phyloP scores from a whole-genome alignment of 1,140 invertebrate species.

The Drosophila melanogaster region DNA sequence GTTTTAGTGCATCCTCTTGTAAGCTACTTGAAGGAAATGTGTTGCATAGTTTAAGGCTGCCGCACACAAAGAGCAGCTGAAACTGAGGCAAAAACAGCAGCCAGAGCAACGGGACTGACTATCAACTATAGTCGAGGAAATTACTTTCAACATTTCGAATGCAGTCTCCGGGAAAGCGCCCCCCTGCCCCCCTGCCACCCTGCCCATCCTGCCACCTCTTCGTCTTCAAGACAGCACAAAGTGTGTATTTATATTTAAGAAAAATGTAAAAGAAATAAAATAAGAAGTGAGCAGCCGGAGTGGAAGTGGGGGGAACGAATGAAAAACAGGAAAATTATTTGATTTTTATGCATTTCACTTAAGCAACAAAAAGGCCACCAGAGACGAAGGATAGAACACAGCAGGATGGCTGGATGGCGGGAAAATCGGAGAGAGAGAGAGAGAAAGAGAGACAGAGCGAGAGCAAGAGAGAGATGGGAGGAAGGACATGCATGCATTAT shows the following conservation, averaged over 20 bases:
- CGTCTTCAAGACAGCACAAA: conserved; percentile 38
- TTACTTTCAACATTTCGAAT: conserved; percentile 81
- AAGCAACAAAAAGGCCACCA: conserved; percentile 65
- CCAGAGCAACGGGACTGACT: conserved; percentile 51
- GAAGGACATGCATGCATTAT: conserved; percentile 69
- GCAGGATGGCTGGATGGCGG: background rate
- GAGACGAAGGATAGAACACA: conserved; percentile 17
- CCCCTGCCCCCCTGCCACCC: too few relatives aligned
- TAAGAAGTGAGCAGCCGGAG: conserved; percentile 20
- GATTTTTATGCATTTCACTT: conserved; percentile 81
- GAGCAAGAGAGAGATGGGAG: background rate
- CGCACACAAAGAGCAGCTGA: conserved; percentile 26
- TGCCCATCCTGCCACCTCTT: background rate
- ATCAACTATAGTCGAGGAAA: conserved; percentile 78
- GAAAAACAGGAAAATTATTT: conserved; percentile 81
- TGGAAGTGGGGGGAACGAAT: conserved; percentile 39
- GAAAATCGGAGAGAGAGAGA: background rate
- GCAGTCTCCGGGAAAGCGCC: conserved; percentile 29
- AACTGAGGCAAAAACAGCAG: conserved; percentile 20
- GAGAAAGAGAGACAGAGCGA: background rate
- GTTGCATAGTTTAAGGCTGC: conserved; percentile 69
- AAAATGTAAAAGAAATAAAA: conserved; percentile 24
- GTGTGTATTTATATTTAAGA: conserved; percentile 67
- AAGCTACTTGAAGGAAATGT: conserved; percentile 70
- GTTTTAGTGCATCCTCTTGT: conserved; percentile 13